Percentiles rank a stretch among this genome's conserved stretches.
phyloP scores from a whole-genome alignment of 2,888 invertebrate species.

The Bembecia ichneumoniformis region DNA sequence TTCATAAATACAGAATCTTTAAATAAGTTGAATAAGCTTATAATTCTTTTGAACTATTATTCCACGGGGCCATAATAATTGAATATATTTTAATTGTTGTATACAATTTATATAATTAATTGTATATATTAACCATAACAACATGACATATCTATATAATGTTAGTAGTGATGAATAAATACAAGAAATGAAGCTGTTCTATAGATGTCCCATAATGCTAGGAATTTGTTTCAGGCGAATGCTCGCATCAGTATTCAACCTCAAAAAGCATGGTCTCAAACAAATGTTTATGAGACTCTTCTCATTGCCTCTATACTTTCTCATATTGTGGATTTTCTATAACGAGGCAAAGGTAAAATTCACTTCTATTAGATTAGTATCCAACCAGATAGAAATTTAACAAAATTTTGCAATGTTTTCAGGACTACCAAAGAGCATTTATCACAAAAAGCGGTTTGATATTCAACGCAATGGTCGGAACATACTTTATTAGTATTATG shows the following conservation, averaged over 20 bases:
- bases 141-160: too few species aligned
- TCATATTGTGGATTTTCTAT: conserved; percentile 86
- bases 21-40: too few species aligned
- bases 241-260: conserved; percentile 83
- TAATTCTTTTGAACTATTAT: too few species aligned
- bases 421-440: conserved; percentile 79
- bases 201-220: too few species aligned
- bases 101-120: too few species aligned
- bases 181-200: too few species aligned
- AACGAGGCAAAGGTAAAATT: conserved; percentile 71
- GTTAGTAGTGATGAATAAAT: too few species aligned
- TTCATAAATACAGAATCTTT: too few species aligned
- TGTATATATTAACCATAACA: too few species aligned
- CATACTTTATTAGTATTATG: conserved; percentile 78
- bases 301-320: conserved; percentile 81
- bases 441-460: conserved; percentile 80
- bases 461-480: conserved; percentile 77
- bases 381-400: conserved; percentile 1
- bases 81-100: too few species aligned
- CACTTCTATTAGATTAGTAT: not conserved
- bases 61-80: too few species aligned
- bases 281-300: conserved; percentile 83
- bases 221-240: conserved; percentile 74
- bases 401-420: conserved; percentile 9
- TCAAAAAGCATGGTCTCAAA: conserved; percentile 81